These are phyloP conservation scores for Drosophila nigritarsus DNA, from an alignment of 2,888 invertebrate genomes.

Conservation along the genomic window DNA sequence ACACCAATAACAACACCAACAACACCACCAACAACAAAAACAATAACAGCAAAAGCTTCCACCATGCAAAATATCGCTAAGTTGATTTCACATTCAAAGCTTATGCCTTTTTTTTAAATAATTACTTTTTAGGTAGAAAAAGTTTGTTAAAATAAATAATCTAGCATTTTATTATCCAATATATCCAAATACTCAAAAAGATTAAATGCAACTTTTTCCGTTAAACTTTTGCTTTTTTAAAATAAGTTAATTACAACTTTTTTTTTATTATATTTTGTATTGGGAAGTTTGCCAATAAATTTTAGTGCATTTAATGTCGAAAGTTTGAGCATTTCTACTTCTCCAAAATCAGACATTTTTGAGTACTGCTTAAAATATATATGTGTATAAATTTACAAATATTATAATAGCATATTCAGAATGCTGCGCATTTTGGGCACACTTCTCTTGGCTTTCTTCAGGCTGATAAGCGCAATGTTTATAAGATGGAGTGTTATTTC, in stretches of 20 bases:
- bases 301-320: not conserved
- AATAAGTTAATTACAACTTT: not conserved
- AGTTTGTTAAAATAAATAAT: not conserved
- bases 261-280: not conserved
- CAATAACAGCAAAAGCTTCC: slow-evolving; percentile 3
- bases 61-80: slow-evolving; percentile 4
- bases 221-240: not conserved
- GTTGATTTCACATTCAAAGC: not conserved
- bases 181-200: not conserved
- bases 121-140: not conserved
- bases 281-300: not conserved
- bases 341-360: not conserved
- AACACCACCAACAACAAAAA: slow-evolving; percentile 16
- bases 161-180: not conserved
- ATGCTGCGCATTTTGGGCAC: not conserved
- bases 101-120: not conserved
- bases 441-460: not conserved
- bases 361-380: too few species aligned
- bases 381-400: not conserved
- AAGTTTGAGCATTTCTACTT: not conserved
- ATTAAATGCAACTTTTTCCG: not conserved
- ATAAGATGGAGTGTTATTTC: not conserved
- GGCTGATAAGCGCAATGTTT: not conserved
- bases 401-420: not conserved
- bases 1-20: slow-evolving; percentile 9